Percentiles rank a stretch among this genome's conserved stretches.
Evolutionary conservation across 2,797 vertebrate species (phyloP).

Genomic region (Mareca penelope): DNA sequence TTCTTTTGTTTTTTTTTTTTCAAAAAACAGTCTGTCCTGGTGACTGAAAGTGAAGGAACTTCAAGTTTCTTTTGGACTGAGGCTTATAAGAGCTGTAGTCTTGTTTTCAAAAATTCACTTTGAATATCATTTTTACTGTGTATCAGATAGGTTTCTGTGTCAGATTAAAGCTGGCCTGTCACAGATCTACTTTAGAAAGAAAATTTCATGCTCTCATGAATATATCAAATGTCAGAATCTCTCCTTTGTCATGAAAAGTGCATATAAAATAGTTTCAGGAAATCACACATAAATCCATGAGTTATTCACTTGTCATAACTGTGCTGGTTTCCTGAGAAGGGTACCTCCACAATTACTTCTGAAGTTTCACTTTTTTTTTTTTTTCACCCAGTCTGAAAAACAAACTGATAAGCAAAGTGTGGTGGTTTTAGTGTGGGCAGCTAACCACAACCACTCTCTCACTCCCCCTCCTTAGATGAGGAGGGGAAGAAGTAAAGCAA

Average conservation of each 20-base stretch:
- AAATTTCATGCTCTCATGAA: neutral
- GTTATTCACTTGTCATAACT: constrained; percentile 6
- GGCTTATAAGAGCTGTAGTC: neutral
- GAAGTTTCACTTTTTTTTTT: neutral
- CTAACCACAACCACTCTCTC: too few relatives aligned
- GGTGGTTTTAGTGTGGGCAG: too few relatives aligned
- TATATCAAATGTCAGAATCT: neutral
- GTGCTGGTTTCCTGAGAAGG: neutral
- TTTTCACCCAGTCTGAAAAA: neutral
- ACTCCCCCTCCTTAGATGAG: too few relatives aligned
- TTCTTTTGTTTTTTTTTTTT: constrained; percentile 3
- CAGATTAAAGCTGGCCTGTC: constrained; percentile 24
- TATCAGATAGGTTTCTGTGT: neutral
- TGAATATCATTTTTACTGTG: neutral
- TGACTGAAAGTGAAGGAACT: neutral
- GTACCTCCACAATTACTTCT: neutral
- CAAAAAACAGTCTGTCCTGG: neutral
- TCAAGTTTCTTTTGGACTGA: neutral
- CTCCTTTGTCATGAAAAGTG: constrained; percentile 1
- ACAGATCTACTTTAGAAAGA: constrained; percentile 28
- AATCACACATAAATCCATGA: constrained; percentile 1
- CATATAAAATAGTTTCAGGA: neutral
- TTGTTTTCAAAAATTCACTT: constrained; percentile 31
- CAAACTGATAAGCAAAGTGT: neutral
- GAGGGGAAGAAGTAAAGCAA: too few relatives aligned